Evolutionary conservation across 1,140 invertebrate genomes (phyloP), one percentile per base, ranked within the genome.

Genomic region (Anadara kagoshimensis): DNA sequence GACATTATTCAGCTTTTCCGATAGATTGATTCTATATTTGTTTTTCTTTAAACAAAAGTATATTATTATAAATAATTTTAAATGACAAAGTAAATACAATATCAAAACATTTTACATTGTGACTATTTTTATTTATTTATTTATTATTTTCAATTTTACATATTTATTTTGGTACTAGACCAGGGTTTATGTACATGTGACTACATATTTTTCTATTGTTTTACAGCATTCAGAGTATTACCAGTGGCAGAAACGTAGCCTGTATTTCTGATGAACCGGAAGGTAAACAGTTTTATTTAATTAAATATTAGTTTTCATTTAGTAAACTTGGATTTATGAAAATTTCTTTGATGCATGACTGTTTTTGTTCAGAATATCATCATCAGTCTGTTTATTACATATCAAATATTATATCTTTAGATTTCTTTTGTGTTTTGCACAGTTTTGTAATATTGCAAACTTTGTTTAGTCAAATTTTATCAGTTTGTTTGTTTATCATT

Each of bases 151-250:
- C n/a, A n/a, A n/a, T n/a, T n/a, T n/a, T n/a, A n/a, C n/a, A n/a
- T n/a, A n/a, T n/a, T n/a, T n/a, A n/a, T n/a, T n/a, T n/a, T n/a
- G n/a, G n/a, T n/a, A n/a, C n/a, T n/a, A n/a, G n/a, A n/a, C n/a
- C n/a, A n/a, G n/a, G n/a, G n/a, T n/a, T n/a, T n/a, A n/a, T n/a
- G n/a, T n/a, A n/a, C n/a, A n/a, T n/a, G n/a, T n/a, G n/a, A n/a
- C n/a, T n/a, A n/a, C n/a, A n/a, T n/a, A n/a, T n/a, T n/a, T n/a
- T n/a, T n/a, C n/a, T n/a, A n/a, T n/a, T n/a, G n/a, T n/a, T 51
- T 26, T 51, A 24, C 67, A 78, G 75, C 20, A 45, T 76, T 47
- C 74, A 79, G 47, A 73, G 58, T 29, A 76, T 79, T 26, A 14
- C 62, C 12, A 65, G 57, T 22, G 78, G 78, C 3, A 70, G 63